Conservation (phyloP, 2,113 vertebrate species). For the Rhynchopsitta pachyrhyncha region DNA sequence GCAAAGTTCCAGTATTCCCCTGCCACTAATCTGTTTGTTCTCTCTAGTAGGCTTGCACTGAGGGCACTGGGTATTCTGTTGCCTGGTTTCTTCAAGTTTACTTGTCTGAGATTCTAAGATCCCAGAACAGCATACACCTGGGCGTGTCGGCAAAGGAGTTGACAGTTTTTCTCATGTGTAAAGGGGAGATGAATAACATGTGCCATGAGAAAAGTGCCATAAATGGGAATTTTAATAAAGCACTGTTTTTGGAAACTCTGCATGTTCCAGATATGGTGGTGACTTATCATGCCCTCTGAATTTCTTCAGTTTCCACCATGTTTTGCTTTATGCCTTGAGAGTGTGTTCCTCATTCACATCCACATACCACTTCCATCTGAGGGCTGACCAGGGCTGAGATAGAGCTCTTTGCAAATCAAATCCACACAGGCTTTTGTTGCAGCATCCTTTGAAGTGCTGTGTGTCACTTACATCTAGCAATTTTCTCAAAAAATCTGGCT, state of each 20-base stretch:
- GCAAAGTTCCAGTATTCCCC: neutral
- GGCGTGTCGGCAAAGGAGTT: neutral
- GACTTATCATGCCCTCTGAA: neutral
- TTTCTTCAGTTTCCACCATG: neutral
- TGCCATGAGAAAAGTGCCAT: neutral
- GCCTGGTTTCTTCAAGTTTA: neutral
- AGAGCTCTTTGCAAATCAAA: neutral
- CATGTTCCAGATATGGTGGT: neutral
- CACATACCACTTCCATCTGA: neutral
- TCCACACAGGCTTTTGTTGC: neutral
- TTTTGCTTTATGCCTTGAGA: neutral
- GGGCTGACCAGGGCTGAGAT: neutral
- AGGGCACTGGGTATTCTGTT: neutral
- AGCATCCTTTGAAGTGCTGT: neutral
- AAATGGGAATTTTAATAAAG: neutral
- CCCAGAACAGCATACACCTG: neutral
- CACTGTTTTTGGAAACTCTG: neutral
- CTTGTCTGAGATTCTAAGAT: neutral
- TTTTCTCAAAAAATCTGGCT: neutral
- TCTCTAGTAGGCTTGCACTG: neutral
- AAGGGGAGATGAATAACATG: neutral
- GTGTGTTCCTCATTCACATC: neutral
- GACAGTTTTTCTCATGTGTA: neutral
- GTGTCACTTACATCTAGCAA: neutral
- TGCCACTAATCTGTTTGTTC: neutral